Evolutionary conservation across 2,888 invertebrate genomes (phyloP).

Genomic region (Perdita meconis): DNA sequence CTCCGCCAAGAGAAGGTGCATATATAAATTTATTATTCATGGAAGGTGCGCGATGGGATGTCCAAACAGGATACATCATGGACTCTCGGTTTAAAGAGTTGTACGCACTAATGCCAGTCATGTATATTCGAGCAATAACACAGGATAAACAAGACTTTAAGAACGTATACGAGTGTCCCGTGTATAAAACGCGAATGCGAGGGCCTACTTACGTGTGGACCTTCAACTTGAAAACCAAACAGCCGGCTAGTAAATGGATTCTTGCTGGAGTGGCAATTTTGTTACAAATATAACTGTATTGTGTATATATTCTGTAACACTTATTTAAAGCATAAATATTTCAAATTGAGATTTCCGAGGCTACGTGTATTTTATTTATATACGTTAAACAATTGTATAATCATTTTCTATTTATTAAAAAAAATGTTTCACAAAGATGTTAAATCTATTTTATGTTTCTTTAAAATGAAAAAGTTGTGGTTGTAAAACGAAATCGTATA

Average conservation of each 20-base stretch:
- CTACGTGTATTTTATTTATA: too few species aligned
- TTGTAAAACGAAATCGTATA: too few species aligned
- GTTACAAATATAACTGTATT: constrained; percentile 88
- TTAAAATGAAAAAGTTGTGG: not conserved
- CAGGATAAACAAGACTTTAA: constrained; percentile 95
- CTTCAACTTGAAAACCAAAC: constrained; percentile 95
- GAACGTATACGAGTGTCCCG: constrained; percentile 96
- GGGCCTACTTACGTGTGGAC: constrained; percentile 98
- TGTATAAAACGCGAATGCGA: constrained; percentile 95
- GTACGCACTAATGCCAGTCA: constrained; percentile 95
- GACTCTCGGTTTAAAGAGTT: constrained; percentile 95
- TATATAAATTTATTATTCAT: constrained; percentile 95
- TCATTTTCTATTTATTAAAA: constrained; percentile 9
- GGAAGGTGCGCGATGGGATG: constrained; percentile 98
- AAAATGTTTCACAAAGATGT: not conserved
- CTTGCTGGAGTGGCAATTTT: constrained; percentile 96
- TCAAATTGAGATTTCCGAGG: not conserved
- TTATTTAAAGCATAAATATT: not conserved
- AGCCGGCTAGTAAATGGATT: constrained; percentile 96
- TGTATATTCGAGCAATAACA: constrained; percentile 93
- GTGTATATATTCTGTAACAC: not conserved
- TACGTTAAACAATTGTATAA: not conserved
- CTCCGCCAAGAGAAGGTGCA: constrained; percentile 95
- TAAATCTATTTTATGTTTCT: not conserved
- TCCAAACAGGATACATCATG: constrained; percentile 89